Evolutionary conservation across 2,888 invertebrate species (phyloP), one percentile per base, ranked within the genome.

Genomic region (Sinelater perroti): DNA sequence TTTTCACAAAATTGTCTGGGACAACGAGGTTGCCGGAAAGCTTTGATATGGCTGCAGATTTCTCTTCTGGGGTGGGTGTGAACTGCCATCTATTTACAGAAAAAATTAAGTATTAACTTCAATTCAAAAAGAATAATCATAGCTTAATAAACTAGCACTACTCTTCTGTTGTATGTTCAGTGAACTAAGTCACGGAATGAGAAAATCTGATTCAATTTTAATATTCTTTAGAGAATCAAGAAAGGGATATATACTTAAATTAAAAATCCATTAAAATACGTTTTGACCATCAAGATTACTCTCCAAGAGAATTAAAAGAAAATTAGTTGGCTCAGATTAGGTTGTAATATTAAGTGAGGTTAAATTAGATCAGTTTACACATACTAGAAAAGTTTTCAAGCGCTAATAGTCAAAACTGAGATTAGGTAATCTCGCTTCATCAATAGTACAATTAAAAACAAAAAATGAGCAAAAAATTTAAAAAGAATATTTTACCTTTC

Each of bases 1-100:
- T 95, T 66, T 80, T 84, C 11, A 80, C 81, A 79, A 99, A 99
- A 78, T 89, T 91, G 0, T 85, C 78, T 0, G 93, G 93, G 51
- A 98, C 84, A 36, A 74, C 76, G 42, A 96, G 78, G 68, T 88
- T 81, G 46, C 82, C 81, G 26, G 83, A 81, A 72, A 97, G 88
- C 72, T 87, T 82, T 33, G 80, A 77, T 1, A 81, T 69, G 3
- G 95, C 78, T 11, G 80, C 77, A 11, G 85, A 78, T 62, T 90
- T 86, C 72, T 97, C 95, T 54, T 88, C 87, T 45, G 82, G 78
- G 3, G 87, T 87, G 13, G 94, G 93, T 45, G 84, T 85, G 72
- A 89, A 93, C 62, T 84, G 79, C 80, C 83, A 89, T 69, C 91
- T 90, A n/a, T n/a, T n/a, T n/a, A n/a, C n/a, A n/a, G n/a, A n/a